phyloP scores from a whole-genome alignment of 2,113 vertebrate genomes.

The Psilopsiagon aymara region DNA sequence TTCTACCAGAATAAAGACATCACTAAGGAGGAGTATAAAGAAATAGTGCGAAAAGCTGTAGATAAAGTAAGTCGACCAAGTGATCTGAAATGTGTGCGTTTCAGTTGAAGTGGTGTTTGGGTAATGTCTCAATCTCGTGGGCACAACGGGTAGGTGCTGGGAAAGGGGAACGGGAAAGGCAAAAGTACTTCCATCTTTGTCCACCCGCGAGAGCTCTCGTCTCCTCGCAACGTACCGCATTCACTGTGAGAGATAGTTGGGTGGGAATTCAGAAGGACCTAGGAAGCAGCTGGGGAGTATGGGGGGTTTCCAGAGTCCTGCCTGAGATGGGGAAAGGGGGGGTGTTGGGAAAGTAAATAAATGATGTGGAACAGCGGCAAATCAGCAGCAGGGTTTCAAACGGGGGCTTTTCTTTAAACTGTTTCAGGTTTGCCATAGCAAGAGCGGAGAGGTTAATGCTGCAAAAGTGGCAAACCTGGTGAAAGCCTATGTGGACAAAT shows the following conservation, averaged over 20 bases:
- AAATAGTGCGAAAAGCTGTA: slow-evolving; percentile 97
- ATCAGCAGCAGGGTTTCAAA: background rate
- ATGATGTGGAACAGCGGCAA: background rate
- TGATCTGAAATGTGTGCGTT: accelerated
- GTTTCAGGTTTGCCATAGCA: slow-evolving; percentile 93
- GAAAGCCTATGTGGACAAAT: slow-evolving; percentile 98
- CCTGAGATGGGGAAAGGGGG: background rate
- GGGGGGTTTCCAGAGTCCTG: background rate
- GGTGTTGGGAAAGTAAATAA: background rate
- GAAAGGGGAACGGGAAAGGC: background rate
- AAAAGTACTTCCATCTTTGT: background rate
- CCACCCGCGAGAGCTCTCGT: background rate
- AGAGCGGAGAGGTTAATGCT: slow-evolving; percentile 96
- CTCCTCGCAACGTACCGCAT: background rate
- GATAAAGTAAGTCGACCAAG: slow-evolving; percentile 85
- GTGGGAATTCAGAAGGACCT: background rate
- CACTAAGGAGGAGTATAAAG: slow-evolving; percentile 97
- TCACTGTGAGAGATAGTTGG: background rate
- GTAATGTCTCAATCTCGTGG: background rate
- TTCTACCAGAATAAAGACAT: slow-evolving; percentile 99
- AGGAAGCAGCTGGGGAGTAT: background rate
- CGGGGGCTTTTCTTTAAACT: background rate
- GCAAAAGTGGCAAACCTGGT: slow-evolving; percentile 96
- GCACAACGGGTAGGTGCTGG: background rate
- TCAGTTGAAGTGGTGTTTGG: accelerated